Evolutionary conservation across 1,140 invertebrate genomes (phyloP), one percentile per base, ranked within the genome.

Genomic region (Leptoteleia sp.): DNA sequence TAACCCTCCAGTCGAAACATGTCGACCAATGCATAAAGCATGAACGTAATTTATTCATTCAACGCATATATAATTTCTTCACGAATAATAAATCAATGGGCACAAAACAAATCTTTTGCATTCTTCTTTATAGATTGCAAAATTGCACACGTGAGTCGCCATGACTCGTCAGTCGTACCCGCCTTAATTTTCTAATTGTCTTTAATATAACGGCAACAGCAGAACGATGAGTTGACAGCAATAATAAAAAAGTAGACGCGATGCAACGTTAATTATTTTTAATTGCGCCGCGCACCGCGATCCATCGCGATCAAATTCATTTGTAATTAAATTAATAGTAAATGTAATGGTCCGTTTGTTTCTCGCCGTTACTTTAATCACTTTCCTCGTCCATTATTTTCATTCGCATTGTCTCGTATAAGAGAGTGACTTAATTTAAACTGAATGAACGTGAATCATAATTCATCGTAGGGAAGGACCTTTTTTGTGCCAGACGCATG

Each of bases 401-500:
- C 59, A 35, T 64, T 43, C 16, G 9, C 47, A 73, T 73, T 64
- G 76, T 68, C 68, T 38, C 55, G 42, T 19, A 59, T 16, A n/a
- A 29, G 29, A 64, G 61, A 40, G n/a, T 33, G 55, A 59, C 68
- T 62, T 62, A 67, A 65, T 71, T 68, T 75, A 61, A 67, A 62
- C 55, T 48, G 76, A 73, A 73, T 73, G 57, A 79, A 73, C 62
- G 55, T 73, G 68, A 67, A 72, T 79, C 76, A 73, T 79, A 70
- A 68, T 64, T 73, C 54, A 64, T 31, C 25, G 50, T 45, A 70
- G 68, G 43, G 62, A 48, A 37, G 35, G 48, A 33, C 17, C 29
- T 47, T 70, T 78, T 79, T 79, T 79, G 65, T 59, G 35, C 12
- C 33, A 35, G 22, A 50, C 55, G 48, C 64, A 75, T 64, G 59